phyloP scores from a whole-genome alignment of 1,140 invertebrate genomes.

The Patella vulgata region DNA sequence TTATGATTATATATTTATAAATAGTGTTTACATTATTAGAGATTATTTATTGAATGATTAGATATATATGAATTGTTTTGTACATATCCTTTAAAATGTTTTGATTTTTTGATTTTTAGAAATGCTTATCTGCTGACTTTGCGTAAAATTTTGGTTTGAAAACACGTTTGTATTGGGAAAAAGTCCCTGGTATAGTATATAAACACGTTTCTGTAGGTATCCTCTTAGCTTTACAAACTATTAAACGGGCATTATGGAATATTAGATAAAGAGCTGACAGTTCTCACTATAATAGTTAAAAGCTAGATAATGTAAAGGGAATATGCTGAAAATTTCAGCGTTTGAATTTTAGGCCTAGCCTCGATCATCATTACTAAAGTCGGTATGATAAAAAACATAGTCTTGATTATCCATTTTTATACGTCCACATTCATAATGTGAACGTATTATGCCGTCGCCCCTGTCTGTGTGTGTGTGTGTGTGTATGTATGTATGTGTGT shows the following conservation, averaged over 20 bases:
- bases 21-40: background rate
- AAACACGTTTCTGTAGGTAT: background rate
- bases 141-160: background rate
- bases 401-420: too few species aligned
- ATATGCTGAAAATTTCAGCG: too few species aligned
- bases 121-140: background rate
- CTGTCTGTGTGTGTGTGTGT: background rate
- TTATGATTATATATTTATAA: too few species aligned
- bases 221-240: background rate
- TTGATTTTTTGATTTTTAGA: background rate
- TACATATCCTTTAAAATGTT: too few species aligned
- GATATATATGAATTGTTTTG: background rate
- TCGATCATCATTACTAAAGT: constrained; percentile 1
- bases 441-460: too few species aligned
- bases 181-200: background rate
- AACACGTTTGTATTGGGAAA: background rate
- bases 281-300: too few species aligned
- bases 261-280: too few species aligned
- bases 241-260: too few species aligned
- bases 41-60: background rate
- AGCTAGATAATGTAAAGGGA: too few species aligned
- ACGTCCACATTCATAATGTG: too few species aligned
- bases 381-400: too few species aligned
- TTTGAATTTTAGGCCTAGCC: background rate
- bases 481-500: constrained; percentile 10